Evolutionary conservation across 2,797 vertebrate genomes (phyloP).

Genomic region (Peromyscus nudipes): DNA sequence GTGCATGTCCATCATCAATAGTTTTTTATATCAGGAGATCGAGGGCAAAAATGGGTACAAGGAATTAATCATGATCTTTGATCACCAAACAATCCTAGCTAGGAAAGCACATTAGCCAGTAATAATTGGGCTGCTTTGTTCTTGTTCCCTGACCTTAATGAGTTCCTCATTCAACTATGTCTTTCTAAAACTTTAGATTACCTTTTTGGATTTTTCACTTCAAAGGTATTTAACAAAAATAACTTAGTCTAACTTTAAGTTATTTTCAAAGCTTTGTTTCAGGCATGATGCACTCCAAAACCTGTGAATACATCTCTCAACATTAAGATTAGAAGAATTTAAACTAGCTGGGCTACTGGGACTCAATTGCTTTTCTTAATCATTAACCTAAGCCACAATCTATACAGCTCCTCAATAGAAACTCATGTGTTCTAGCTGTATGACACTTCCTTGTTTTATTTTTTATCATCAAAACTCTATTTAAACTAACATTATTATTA

Average conservation of each 20-base stretch:
- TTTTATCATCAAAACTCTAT: background rate
- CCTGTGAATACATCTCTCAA: background rate
- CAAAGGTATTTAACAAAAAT: background rate
- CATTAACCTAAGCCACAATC: background rate
- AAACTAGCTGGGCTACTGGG: background rate
- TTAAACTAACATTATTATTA: background rate
- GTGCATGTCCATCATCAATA: background rate
- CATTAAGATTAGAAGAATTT: background rate
- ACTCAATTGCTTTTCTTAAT: background rate
- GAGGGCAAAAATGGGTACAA: background rate
- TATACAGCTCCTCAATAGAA: background rate
- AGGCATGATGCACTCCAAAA: background rate
- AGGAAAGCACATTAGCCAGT: background rate
- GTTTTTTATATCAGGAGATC: background rate
- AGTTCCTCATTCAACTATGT: background rate
- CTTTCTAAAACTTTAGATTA: background rate
- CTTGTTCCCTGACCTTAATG: background rate
- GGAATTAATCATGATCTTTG: background rate
- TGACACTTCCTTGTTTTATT: background rate
- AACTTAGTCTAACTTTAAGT: background rate
- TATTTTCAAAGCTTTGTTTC: background rate
- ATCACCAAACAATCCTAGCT: background rate
- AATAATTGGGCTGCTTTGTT: background rate
- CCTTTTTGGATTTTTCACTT: background rate
- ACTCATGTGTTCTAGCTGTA: background rate